These are phyloP conservation scores for Paradoxurus hermaphroditus DNA, from an alignment of 2,113 vertebrate genomes.

Conservation along the genomic window DNA sequence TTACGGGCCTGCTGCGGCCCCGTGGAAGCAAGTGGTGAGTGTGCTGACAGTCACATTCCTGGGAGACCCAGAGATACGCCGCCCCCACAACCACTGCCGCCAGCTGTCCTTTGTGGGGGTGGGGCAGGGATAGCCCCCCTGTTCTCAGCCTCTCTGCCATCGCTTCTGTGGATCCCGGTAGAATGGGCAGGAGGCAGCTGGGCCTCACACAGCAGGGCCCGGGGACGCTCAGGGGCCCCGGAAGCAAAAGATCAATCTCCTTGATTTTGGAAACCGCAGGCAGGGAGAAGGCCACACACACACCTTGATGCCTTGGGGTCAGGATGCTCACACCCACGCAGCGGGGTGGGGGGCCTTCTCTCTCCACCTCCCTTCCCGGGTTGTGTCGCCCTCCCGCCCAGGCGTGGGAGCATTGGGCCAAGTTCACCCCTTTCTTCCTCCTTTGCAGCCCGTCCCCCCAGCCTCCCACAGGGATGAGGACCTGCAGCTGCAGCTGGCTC, in stretches of 20 bases:
- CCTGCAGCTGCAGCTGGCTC: constrained; percentile 94
- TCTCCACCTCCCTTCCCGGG: neutral
- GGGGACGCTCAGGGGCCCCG: neutral
- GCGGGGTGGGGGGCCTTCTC: neutral
- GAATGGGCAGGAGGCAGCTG: neutral
- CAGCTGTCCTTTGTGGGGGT: neutral
- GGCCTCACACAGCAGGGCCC: neutral
- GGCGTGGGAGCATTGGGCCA: neutral
- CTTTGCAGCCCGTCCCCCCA: constrained; percentile 85
- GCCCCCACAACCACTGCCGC: neutral
- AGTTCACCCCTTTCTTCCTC: constrained; percentile 80
- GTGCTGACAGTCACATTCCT: neutral
- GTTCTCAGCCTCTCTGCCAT: neutral
- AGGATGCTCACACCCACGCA: neutral
- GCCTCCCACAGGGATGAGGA: constrained; percentile 93
- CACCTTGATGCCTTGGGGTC: neutral
- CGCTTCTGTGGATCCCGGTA: neutral
- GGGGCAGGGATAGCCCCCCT: neutral
- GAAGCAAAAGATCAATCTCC: neutral
- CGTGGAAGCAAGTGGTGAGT: neutral
- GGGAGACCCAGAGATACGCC: neutral
- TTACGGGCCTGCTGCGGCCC: neutral
- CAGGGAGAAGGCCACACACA: neutral
- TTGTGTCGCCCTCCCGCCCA: neutral
- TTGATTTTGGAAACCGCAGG: neutral